phyloP scores from a whole-genome alignment of 2,797 vertebrate species.

The Falco naumanni region DNA sequence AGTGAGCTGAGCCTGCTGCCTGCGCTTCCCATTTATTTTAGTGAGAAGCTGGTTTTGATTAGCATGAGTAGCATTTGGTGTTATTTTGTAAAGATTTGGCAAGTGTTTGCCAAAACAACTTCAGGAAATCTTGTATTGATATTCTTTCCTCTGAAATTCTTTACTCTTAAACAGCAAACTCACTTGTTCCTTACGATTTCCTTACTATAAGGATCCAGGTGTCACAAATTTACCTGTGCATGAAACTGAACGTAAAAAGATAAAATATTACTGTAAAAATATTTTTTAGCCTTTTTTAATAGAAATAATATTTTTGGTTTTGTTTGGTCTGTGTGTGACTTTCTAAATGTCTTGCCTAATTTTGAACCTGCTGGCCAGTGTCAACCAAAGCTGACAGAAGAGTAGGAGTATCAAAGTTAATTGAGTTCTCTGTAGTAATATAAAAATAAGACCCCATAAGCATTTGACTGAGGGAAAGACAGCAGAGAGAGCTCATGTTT shows the following conservation, averaged over 20 bases:
- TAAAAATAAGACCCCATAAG: not conserved
- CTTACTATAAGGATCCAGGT: not conserved
- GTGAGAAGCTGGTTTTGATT: not conserved
- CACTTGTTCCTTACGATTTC: not conserved
- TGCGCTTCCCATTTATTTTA: not conserved
- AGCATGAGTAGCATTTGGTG: not conserved
- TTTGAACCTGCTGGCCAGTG: not conserved
- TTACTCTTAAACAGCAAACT: not conserved
- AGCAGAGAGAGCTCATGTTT: not conserved
- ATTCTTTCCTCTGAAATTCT: not conserved
- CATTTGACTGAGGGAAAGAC: not conserved
- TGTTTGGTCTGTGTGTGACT: not conserved
- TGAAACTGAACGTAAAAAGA: not conserved
- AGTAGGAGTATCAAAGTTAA: not conserved
- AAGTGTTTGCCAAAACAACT: not conserved
- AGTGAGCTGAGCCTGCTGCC: not conserved
- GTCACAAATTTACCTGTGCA: not conserved
- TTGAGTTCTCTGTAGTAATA: not conserved
- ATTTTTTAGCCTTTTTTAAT: not conserved
- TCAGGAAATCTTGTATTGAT: not conserved
- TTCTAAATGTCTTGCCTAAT: not conserved
- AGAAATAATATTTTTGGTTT: not conserved
- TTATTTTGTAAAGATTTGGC: not conserved
- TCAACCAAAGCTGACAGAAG: not conserved
- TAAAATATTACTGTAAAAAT: not conserved